A percentile compares a stretch with the other conserved stretches of the same genome.
Evolutionary conservation across 2,797 vertebrate genomes (phyloP).

Genomic region (Amazona finschi): DNA sequence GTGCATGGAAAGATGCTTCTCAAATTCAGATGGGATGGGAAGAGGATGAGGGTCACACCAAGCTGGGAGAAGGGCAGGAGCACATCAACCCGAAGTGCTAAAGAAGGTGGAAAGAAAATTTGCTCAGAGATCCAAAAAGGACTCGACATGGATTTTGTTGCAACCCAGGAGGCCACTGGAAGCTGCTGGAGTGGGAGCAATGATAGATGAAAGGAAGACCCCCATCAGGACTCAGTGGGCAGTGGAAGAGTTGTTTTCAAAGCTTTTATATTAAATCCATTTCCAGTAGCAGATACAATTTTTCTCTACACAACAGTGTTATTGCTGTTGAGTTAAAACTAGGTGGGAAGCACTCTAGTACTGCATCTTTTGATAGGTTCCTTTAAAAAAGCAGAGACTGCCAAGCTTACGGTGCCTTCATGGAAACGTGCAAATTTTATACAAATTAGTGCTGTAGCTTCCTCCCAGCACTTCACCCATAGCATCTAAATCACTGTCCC

Average conservation of each 20-base stretch:
- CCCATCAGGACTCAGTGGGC: not conserved
- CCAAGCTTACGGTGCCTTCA: not conserved
- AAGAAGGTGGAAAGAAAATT: rapidly evolving
- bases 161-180: not conserved
- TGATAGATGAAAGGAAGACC: not conserved
- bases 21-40: not conserved
- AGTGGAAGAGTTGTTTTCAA: not conserved
- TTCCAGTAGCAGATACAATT: not conserved
- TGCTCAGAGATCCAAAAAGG: not conserved
- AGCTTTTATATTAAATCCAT: not conserved
- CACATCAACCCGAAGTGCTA: not conserved
- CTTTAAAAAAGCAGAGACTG: not conserved
- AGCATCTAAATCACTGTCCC: not conserved
- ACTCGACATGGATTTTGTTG: rapidly evolving
- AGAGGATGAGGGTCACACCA: not conserved
- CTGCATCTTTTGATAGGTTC: not conserved
- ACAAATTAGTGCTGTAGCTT: not conserved
- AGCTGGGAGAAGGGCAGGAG: not conserved
- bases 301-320: not conserved
- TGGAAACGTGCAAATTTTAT: not conserved
- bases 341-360: not conserved
- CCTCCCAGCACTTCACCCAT: not conserved
- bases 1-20: not conserved
- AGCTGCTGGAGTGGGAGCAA: not conserved
- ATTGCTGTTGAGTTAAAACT: not conserved